Conservation (phyloP, 2,888 invertebrate species). For the Willowsia nigromaculata region DNA sequence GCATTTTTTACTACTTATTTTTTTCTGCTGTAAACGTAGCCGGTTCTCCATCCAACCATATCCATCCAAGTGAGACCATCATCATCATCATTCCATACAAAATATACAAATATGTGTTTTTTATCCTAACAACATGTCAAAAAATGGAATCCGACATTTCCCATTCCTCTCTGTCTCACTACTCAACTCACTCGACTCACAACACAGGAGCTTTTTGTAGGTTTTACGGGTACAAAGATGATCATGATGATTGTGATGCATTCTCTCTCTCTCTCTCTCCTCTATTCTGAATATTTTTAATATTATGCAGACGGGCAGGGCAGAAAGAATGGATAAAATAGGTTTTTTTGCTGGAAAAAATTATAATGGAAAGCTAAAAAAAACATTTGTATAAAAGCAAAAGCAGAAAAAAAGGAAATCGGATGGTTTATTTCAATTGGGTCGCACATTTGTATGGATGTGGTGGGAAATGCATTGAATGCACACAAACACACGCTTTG, state of each 20-base stretch:
- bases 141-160: constrained; percentile 72
- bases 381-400: constrained; percentile 7
- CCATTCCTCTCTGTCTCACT: constrained; percentile 72
- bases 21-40: no score
- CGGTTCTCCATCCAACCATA: constrained; percentile 27
- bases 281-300: neutral
- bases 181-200: constrained; percentile 12
- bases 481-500: neutral
- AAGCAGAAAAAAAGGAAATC: constrained; percentile 33
- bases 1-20: constrained; percentile 17
- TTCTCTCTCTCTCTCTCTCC: neutral
- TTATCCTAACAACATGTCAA: constrained; percentile 73
- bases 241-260: constrained; percentile 2
- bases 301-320: constrained; percentile 27
- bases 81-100: neutral
- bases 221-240: neutral
- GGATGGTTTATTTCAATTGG: constrained; percentile 42
- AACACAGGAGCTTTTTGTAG: neutral
- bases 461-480: constrained; percentile 16
- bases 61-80: constrained; percentile 27
- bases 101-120: constrained; percentile 40
- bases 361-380: constrained; percentile 29
- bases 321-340: neutral
- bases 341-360: constrained; percentile 39
- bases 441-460: neutral